These are phyloP conservation scores for Dioctria linearis DNA, from an alignment of 2,888 invertebrate species.

Conservation along the genomic window DNA sequence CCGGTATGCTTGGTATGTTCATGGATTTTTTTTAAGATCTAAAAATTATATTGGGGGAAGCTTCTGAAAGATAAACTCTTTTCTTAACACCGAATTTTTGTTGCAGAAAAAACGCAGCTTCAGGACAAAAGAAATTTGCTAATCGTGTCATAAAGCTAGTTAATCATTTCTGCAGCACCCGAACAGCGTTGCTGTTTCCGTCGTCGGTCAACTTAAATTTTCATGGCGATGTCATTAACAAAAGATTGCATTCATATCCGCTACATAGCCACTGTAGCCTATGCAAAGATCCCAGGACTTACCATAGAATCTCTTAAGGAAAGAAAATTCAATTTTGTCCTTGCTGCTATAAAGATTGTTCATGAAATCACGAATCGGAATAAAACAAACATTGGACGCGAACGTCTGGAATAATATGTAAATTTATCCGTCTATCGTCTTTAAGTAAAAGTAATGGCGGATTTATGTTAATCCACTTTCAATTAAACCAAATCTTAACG, in stretches of 20 bases:
- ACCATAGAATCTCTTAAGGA: conserved; percentile 6
- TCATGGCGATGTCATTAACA: conserved; percentile 27
- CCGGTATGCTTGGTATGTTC: too few species aligned
- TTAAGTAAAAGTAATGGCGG: conserved; percentile 54
- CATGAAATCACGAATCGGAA: conserved; percentile 28
- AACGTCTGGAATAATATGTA: conserved; percentile 48
- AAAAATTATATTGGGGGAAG: too few species aligned
- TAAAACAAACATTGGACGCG: conserved; percentile 49
- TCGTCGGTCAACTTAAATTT: conserved; percentile 32
- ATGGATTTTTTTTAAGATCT: too few species aligned
- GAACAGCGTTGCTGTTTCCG: too few species aligned
- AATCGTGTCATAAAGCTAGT: too few species aligned
- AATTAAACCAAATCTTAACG: conserved; percentile 54
- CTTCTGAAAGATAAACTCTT: too few species aligned
- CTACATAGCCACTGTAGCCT: conserved; percentile 33
- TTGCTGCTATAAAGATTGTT: conserved; percentile 2
- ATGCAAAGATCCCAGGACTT: conserved; percentile 11
- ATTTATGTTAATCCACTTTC: conserved; percentile 54
- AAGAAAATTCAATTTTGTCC: conserved; percentile 30
- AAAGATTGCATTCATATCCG: conserved; percentile 47
- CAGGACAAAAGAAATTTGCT: too few species aligned
- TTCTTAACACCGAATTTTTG: too few species aligned
- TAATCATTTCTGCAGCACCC: too few species aligned
- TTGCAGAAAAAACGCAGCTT: too few species aligned
- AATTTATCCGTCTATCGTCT: conserved; percentile 51